Conservation (phyloP, 2,113 vertebrate genomes). For the Athene cunicularia region DNA sequence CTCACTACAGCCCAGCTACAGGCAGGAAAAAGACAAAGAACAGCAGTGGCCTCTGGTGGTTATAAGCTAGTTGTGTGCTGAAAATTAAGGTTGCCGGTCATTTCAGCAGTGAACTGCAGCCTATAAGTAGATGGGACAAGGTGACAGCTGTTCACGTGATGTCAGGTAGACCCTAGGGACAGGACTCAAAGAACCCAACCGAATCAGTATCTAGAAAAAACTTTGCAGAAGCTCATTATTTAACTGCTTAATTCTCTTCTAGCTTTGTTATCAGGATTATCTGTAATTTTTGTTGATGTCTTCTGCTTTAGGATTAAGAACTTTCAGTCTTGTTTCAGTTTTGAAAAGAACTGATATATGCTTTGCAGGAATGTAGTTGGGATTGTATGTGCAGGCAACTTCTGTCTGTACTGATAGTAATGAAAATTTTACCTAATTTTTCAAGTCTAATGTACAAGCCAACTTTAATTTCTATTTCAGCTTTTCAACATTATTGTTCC, state of each 20-base stretch:
- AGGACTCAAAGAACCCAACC: not conserved
- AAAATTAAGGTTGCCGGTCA: rapidly evolving
- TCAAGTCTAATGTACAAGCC: not conserved
- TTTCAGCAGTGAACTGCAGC: not conserved
- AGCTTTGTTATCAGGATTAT: not conserved
- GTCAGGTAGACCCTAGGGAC: not conserved
- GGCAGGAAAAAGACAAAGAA: not conserved
- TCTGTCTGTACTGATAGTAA: not conserved
- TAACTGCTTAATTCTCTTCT: not conserved
- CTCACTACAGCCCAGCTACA: not conserved
- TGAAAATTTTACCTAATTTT: not conserved
- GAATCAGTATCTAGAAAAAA: not conserved
- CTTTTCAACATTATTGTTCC: not conserved
- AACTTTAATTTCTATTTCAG: not conserved
- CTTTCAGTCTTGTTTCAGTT: not conserved
- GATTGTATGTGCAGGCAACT: not conserved
- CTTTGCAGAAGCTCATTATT: not conserved
- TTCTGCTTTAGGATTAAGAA: not conserved
- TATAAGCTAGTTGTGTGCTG: not conserved
- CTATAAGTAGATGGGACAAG: not conserved
- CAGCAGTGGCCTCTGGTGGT: conserved; percentile 62
- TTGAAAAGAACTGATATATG: not conserved
- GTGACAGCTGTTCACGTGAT: not conserved
- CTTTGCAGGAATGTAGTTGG: not conserved
- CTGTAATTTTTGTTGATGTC: not conserved